Percentiles rank a stretch among this genome's conserved stretches.
Conservation (phyloP, 2,113 vertebrate genomes). For the Chelonoidis abingdonii region DNA sequence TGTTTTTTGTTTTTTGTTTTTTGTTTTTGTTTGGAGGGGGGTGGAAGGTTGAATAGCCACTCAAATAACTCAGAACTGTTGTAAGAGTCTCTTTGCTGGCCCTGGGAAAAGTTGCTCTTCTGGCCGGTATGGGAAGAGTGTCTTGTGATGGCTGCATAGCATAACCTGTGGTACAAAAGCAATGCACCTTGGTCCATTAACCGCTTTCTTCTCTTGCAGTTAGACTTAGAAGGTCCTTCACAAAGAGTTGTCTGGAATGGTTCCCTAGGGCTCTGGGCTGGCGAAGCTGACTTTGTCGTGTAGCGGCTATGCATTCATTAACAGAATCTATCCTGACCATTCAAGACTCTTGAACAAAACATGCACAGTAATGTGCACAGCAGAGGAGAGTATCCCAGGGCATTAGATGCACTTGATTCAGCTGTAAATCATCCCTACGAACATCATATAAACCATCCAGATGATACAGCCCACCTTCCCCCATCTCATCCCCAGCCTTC, state of each 20-base stretch:
- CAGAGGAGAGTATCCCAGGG: not conserved
- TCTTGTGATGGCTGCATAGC: not conserved
- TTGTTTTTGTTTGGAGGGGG: too few species aligned
- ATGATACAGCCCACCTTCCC: not conserved
- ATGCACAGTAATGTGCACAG: not conserved
- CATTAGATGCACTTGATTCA: too few species aligned
- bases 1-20: too few species aligned
- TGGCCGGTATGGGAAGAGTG: not conserved
- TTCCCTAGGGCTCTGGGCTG: accelerated
- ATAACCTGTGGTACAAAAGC: accelerated
- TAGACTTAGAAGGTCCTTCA: accelerated
- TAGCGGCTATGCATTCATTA: not conserved
- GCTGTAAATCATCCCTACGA: not conserved
- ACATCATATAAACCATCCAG: accelerated
- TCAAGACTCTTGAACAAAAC: not conserved
- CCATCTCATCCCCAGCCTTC: not conserved
- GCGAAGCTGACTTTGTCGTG: not conserved
- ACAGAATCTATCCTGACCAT: accelerated
- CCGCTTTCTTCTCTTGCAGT: not conserved
- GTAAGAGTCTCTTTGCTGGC: accelerated
- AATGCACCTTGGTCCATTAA: accelerated
- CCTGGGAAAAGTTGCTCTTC: not conserved
- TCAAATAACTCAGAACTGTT: not conserved
- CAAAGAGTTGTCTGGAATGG: not conserved
- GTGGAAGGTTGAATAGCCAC: not conserved